phyloP scores from a whole-genome alignment of 2,888 invertebrate species.

The Ganaspis brasiliensis region DNA sequence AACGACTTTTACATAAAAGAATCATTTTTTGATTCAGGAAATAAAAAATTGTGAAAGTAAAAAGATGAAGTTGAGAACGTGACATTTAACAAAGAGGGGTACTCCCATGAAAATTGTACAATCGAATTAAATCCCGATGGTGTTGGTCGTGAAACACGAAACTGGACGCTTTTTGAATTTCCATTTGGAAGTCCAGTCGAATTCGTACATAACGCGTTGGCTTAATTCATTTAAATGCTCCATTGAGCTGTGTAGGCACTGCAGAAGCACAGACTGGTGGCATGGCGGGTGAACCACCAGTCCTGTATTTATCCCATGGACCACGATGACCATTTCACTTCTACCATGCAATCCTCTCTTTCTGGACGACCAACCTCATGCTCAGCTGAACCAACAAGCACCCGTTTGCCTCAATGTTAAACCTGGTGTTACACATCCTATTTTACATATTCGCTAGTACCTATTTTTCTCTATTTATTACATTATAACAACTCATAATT shows the following conservation, averaged over 20 bases:
- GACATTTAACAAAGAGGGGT: constrained; percentile 1
- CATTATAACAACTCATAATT: neutral
- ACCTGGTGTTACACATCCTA: constrained; percentile 24
- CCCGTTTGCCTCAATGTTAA: constrained; percentile 21
- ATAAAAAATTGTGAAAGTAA: neutral
- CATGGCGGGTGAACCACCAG: constrained; percentile 29
- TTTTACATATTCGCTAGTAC: neutral
- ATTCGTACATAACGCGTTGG: constrained; percentile 62
- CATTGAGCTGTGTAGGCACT: constrained; percentile 69
- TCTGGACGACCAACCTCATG: constrained; percentile 28
- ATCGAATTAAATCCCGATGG: constrained; percentile 18
- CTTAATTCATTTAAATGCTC: constrained; percentile 77
- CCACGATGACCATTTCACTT: constrained; percentile 64
- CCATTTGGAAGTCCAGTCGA: constrained; percentile 48
- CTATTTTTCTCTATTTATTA: neutral
- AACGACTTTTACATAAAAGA: too few species aligned
- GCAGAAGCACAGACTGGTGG: constrained; percentile 23
- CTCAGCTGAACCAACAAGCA: constrained; percentile 32
- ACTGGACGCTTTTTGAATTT: constrained; percentile 43
- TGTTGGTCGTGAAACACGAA: constrained; percentile 21
- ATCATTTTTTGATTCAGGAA: neutral
- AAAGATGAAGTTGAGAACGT: neutral
- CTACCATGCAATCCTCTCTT: constrained; percentile 43
- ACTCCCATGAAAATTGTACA: neutral
- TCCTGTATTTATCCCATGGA: constrained; percentile 50